Conservation (phyloP, 2,888 invertebrate genomes). For the Drosophila subquinaria region DNA sequence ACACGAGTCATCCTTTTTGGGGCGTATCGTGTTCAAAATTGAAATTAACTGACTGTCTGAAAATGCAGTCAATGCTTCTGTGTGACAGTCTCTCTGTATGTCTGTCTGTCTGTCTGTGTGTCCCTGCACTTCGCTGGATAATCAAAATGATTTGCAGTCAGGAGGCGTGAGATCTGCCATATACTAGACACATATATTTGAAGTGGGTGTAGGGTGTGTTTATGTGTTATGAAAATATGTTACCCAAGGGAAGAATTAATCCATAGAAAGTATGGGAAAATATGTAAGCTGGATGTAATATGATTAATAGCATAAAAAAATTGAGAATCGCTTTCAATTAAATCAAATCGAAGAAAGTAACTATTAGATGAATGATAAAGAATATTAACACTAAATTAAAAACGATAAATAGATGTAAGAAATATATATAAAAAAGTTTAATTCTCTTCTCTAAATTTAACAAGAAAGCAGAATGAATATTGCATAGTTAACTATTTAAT, state of each 20-base stretch:
- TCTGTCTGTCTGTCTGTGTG: constrained; percentile 10
- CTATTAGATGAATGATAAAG: background rate
- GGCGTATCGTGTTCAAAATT: constrained; percentile 79
- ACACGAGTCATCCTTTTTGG: constrained; percentile 73
- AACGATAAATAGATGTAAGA: too few relatives aligned
- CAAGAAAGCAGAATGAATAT: too few relatives aligned
- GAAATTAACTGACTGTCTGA: constrained; percentile 72
- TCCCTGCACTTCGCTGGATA: constrained; percentile 34
- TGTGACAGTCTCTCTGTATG: constrained; percentile 8
- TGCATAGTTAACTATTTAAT: background rate
- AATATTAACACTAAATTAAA: background rate
- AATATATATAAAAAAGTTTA: too few relatives aligned
- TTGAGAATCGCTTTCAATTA: background rate
- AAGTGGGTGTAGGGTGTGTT: constrained; percentile 22
- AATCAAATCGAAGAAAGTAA: too few relatives aligned
- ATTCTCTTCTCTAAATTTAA: too few relatives aligned
- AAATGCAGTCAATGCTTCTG: constrained; percentile 37
- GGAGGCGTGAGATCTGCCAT: constrained; percentile 17
- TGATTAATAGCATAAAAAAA: background rate
- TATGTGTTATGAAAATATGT: constrained; percentile 19
- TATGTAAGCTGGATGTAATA: background rate
- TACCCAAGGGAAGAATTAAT: constrained; percentile 15
- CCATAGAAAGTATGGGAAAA: background rate
- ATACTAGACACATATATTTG: background rate
- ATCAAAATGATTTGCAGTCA: constrained; percentile 53